Percentiles rank a stretch among this genome's conserved stretches.
Evolutionary conservation across 2,888 invertebrate genomes (phyloP).

Genomic region (Phalangium opilio): DNA sequence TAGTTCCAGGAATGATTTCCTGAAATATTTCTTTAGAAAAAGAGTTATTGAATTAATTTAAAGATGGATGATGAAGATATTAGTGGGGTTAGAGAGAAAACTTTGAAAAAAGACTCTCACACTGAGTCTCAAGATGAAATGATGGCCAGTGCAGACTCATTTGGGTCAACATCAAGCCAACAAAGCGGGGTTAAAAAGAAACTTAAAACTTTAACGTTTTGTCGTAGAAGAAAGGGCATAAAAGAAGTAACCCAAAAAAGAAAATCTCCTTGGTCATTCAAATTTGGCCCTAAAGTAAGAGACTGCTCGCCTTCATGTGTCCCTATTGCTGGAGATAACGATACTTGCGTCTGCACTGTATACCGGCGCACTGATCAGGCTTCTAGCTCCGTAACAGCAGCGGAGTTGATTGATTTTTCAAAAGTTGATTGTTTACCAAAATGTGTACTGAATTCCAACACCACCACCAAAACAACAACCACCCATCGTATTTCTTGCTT

Average conservation of each 20-base stretch:
- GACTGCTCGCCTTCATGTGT: slow-evolving; percentile 8
- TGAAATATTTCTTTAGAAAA: no score
- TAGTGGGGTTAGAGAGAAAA: no score
- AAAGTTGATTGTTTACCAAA: neutral
- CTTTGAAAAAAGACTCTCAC: no score
- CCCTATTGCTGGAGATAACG: slow-evolving; percentile 18
- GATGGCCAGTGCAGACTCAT: no score
- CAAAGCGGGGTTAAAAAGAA: slow-evolving; percentile 16
- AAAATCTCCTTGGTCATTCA: slow-evolving; percentile 10
- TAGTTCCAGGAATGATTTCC: no score
- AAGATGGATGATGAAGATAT: no score
- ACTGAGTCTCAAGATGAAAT: no score
- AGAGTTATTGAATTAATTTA: no score
- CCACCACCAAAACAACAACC: neutral
- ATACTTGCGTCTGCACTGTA: slow-evolving; percentile 47
- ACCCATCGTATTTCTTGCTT: no score
- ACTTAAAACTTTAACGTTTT: slow-evolving; percentile 19
- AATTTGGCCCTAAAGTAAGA: slow-evolving; percentile 9
- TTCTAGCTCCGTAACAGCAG: no score
- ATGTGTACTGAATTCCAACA: neutral
- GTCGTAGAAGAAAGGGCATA: slow-evolving; percentile 18
- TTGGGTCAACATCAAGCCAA: neutral
- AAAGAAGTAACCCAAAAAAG: slow-evolving; percentile 12
- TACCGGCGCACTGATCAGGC: slow-evolving; percentile 43
- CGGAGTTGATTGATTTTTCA: no score